A percentile compares a stretch with the other conserved stretches of the same genome.
phyloP scores from a whole-genome alignment of 2,888 invertebrate genomes.

The Plagodis pulveraria region DNA sequence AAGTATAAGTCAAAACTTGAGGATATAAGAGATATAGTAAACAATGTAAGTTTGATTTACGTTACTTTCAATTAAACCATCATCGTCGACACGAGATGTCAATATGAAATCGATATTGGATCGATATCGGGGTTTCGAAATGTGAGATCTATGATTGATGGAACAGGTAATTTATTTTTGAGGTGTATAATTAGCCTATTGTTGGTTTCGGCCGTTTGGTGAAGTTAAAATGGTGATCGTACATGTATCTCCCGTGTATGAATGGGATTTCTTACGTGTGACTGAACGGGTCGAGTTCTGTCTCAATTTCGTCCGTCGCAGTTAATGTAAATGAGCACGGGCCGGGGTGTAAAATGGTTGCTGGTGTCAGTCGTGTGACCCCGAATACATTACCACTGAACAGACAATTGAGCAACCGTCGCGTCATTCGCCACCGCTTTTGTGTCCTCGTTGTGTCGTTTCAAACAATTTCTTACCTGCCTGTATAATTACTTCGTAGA shows the following conservation, averaged over 20 bases:
- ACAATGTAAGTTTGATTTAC: slow-evolving; percentile 44
- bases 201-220: slow-evolving; percentile 60
- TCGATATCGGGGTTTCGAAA: slow-evolving; percentile 33
- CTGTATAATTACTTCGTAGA: slow-evolving; percentile 14
- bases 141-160: slow-evolving; percentile 60
- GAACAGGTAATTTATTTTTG: slow-evolving; percentile 61
- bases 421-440: slow-evolving; percentile 42
- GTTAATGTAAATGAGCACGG: slow-evolving; percentile 52
- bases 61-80: slow-evolving; percentile 35
- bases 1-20: slow-evolving; percentile 12
- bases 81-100: slow-evolving; percentile 29
- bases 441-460: slow-evolving; percentile 37
- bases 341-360: slow-evolving; percentile 49
- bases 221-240: slow-evolving; percentile 51
- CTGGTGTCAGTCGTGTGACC: slow-evolving; percentile 69
- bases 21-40: slow-evolving; percentile 23
- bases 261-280: slow-evolving; percentile 58
- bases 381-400: slow-evolving; percentile 69
- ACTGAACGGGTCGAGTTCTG: slow-evolving; percentile 50
- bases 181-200: slow-evolving; percentile 73
- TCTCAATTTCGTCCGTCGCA: slow-evolving; percentile 59
- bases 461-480: slow-evolving; percentile 27
- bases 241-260: slow-evolving; percentile 39
- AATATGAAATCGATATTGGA: slow-evolving; percentile 34
- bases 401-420: slow-evolving; percentile 58